Conservation (phyloP, 2,113 vertebrate species). For the Furnarius figulus region DNA sequence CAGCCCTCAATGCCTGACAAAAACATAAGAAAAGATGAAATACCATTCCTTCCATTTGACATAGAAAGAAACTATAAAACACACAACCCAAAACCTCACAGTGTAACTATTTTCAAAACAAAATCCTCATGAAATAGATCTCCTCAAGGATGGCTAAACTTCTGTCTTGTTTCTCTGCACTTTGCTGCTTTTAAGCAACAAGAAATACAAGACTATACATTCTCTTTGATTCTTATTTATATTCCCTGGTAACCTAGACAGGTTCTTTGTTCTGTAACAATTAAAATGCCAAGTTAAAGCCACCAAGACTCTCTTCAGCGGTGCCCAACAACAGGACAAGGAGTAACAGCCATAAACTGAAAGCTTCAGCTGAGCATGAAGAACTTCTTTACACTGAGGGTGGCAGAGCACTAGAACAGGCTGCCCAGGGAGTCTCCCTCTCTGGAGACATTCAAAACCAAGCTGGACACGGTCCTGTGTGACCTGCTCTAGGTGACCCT, state of each 20-base stretch:
- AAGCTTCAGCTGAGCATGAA: neutral
- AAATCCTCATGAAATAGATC: neutral
- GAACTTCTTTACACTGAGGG: neutral
- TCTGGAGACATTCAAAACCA: neutral
- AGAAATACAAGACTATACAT: neutral
- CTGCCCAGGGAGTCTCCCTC: neutral
- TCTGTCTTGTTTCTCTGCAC: neutral
- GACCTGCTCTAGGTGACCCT: neutral
- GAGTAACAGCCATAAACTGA: neutral
- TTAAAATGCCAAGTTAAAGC: neutral
- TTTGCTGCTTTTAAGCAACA: neutral
- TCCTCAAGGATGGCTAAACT: neutral
- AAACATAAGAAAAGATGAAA: neutral
- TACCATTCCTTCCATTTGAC: neutral
- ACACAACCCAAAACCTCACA: neutral
- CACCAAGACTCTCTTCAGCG: neutral
- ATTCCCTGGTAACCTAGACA: neutral
- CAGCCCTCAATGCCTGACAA: neutral
- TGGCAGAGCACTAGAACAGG: neutral
- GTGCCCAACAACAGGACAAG: neutral
- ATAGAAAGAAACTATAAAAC: neutral
- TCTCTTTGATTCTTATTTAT: neutral
- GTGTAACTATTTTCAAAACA: neutral
- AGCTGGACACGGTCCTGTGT: neutral
- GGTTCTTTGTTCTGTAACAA: neutral